Evolutionary conservation across 2,888 invertebrate species (phyloP), one percentile per base, ranked within the genome.

Genomic region (Aphidoletes aphidimyza): DNA sequence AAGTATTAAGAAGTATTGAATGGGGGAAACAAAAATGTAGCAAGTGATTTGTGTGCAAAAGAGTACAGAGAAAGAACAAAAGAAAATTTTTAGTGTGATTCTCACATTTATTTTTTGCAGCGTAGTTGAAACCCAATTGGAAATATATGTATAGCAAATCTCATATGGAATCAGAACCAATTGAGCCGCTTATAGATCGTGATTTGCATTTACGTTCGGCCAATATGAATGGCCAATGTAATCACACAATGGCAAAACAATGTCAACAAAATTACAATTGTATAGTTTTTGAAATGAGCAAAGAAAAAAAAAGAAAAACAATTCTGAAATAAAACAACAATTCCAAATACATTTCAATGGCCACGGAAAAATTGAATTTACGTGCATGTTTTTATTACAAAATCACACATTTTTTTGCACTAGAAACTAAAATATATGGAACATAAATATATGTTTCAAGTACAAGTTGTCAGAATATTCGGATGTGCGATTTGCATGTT

Each of bases 371-470:
- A 69, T 69, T n/a, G 69, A 14, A 39, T 11, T 39, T 11, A 39
- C 19, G 17, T 69, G 17, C 30, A 30, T 11, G 8, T 69, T 69
- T 69, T 69, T 30, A 14, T 69, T 34, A 14, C 69, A 30, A 54
- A 69, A 30, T 69, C 69, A 69, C 26, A 54, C 54, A 47, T 22
- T 54, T 54, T 54, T 54, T 22, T 54, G 54, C 26, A 54, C 54
- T 54, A 54, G 26, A 54, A 69, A 69, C 30, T 1, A 30, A 69
- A 69, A 69, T 69, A 69, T 69, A n/a, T n/a, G 14, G 69, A 69
- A 34, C 69, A 69, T 30, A 30, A 69, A 69, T 69, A 69, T 69
- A 69, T 69, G 69, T 69, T 69, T 69, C 69, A 69, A 69, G 69
- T 30, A 69, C 69, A 69, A 26, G 30, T 69, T 3, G 30, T 30